Base-by-base conservation (phyloP, 2,797 vertebrate species). In the Arnoldichthys spilopterus region DNA sequence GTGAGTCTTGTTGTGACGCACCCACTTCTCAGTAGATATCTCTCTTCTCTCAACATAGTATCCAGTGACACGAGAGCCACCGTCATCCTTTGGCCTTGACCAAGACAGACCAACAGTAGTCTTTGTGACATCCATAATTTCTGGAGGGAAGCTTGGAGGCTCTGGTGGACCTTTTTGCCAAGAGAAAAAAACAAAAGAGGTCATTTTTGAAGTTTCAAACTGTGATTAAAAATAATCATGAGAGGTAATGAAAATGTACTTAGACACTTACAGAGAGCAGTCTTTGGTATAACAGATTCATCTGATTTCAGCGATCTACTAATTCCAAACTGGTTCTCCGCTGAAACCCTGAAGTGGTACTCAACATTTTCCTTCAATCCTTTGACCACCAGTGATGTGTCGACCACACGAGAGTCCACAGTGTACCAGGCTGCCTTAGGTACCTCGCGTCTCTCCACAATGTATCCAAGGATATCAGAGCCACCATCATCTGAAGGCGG, bases 401-500 rank as follows among this genome's bases (percentile, higher is more conserved):
- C 94, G 45, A 91, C 93, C 22, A 99, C 97, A 85, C 97, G 93
- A 53, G 97, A 92, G 77, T 95, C 96, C 74, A 99, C 96, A 3
- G 98, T 99, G 74, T 93, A 98, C 98, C 98, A 99, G 83, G 98
- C 98, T 13, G 96, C 95, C 90, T 99, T 99, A 0, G 98, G 95
- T 37, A 99, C 96, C 89, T 99, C 98, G 53, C 98, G 92, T 85
- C 96, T 96, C 86, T 99, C 97, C 72, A 99, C 91, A 16, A 97
- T 89, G 86, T 99, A 99, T 59, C 98, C 98, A 71, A 97, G 88
- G 82, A 99, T 93, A 85, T 99, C 98, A 0, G 97, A 94, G 26
- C 98, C 97, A 22, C 98, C 98, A 1, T 99, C 98, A 74, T 99
- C 97, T 40, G 96, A 94, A 16, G 98, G 96, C 73, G 97, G 89